Evolutionary conservation across 1,140 invertebrate species (phyloP), one percentile per base, ranked within the genome.

Genomic region (Theocolax elegans): DNA sequence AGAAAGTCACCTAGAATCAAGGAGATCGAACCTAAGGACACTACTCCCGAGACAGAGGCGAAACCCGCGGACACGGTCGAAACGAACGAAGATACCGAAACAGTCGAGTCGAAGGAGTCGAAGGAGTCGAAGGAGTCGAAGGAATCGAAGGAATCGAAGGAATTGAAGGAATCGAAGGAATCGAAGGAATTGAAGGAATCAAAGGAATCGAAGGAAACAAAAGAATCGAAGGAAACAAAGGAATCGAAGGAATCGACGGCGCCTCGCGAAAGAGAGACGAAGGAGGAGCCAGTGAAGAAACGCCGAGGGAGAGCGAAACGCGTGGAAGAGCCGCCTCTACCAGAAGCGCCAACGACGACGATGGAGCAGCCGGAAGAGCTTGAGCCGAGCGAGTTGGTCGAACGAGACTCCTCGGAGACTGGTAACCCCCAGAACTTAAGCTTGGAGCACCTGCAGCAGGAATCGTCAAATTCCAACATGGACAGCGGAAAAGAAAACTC

Each of bases 401-500:
- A 49, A 35, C 4, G 10, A 4, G 4, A 4, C 10, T 35, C 31
- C 10, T 10, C 31, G 10, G 4, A 6, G 10, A 35, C 31, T 4
- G 10, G 4, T 4, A 35, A 35, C 10, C 31, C 4, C 4, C 67
- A 69, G 2, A 83, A 79, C 54, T 35, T 80, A 10, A 83, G 44
- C 54, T 60, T 84, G 2, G 83, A 79, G 17, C 76, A 81, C 19
- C 59, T 85, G 17, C 84, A 85, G 17, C 77, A 79, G 21, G 84
- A 86, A 59, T 84, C 79, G 0, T 80, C 79, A n/a, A 83, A 81
- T 13, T 84, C 84, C 0, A 80, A 84, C n/a, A 78, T 83, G 25
- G 83, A 86, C 49, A 86, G 84, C 21, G 84, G 85, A 0, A 86
- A 86, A 31, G 85, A 86, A 64, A 86, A 86, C 60, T 81, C 83